Conservation (phyloP, 2,113 vertebrate genomes). For the Labeo catla region DNA sequence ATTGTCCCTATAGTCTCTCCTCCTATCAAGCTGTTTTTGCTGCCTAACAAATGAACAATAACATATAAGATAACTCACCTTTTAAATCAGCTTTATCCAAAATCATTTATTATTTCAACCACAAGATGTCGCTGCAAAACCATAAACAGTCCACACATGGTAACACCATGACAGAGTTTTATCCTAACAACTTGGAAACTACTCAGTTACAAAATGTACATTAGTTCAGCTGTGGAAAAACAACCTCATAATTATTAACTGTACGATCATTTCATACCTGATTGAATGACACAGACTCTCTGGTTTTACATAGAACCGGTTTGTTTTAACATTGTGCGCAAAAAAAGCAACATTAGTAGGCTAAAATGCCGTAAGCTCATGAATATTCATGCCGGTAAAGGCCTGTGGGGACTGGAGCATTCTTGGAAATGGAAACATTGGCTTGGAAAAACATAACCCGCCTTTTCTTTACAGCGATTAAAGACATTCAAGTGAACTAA, state of each 20-base stretch:
- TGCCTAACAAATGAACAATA: neutral
- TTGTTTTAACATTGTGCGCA: neutral
- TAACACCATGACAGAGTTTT: neutral
- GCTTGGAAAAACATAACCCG: neutral
- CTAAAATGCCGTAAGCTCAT: neutral
- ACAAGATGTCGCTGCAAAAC: constrained; percentile 9
- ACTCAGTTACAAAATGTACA: neutral
- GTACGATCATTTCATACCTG: neutral
- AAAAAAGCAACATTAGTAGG: neutral
- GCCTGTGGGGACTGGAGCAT: constrained; percentile 1
- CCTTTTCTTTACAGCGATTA: neutral
- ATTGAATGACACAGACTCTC: neutral
- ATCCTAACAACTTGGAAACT: neutral
- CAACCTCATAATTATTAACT: neutral
- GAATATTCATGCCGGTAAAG: neutral
- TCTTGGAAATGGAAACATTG: constrained; percentile 20
- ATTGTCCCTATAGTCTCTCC: neutral
- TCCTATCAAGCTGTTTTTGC: neutral
- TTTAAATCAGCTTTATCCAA: no score
- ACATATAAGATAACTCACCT: neutral
- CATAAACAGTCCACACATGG: neutral
- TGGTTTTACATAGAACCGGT: neutral
- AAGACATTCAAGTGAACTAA: neutral
- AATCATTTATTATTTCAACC: neutral
- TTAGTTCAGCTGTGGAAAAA: neutral